A percentile compares a stretch with the other conserved stretches of the same genome.
These are phyloP conservation scores for Donacobius atricapilla DNA, from an alignment of 2,113 vertebrate species.

Conservation along the genomic window DNA sequence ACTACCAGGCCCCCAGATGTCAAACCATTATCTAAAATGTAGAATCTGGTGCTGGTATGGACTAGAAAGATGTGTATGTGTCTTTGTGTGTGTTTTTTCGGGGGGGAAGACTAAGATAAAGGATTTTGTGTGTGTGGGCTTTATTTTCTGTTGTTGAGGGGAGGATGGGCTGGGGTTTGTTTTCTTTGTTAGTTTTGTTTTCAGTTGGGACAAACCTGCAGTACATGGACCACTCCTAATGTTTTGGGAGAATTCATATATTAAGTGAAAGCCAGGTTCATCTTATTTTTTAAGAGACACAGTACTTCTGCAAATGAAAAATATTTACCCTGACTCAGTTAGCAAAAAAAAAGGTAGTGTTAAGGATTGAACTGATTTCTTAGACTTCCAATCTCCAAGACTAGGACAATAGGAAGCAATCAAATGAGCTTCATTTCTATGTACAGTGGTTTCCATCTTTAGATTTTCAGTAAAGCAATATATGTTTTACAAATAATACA, in stretches of 20 bases:
- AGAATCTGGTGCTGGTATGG: background rate
- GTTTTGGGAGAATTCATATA: background rate
- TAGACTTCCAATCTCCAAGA: background rate
- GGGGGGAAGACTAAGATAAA: background rate
- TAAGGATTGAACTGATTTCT: background rate
- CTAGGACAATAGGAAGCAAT: background rate
- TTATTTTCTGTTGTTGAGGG: background rate
- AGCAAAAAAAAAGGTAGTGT: background rate
- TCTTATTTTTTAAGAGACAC: background rate
- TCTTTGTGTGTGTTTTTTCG: background rate
- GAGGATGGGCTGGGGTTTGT: background rate
- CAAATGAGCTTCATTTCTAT: background rate
- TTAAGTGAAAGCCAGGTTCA: background rate
- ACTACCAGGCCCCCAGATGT: background rate
- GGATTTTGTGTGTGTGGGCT: background rate
- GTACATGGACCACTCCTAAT: background rate
- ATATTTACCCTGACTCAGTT: background rate
- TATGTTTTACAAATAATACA: background rate
- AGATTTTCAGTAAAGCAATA: background rate
- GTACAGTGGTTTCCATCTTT: background rate
- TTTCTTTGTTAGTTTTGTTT: background rate
- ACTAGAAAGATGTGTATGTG: background rate
- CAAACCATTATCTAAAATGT: background rate
- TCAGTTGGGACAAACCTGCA: background rate
- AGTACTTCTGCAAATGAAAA: background rate